Conservation (phyloP, 2,113 vertebrate genomes). For the Vombatus ursinus region DNA sequence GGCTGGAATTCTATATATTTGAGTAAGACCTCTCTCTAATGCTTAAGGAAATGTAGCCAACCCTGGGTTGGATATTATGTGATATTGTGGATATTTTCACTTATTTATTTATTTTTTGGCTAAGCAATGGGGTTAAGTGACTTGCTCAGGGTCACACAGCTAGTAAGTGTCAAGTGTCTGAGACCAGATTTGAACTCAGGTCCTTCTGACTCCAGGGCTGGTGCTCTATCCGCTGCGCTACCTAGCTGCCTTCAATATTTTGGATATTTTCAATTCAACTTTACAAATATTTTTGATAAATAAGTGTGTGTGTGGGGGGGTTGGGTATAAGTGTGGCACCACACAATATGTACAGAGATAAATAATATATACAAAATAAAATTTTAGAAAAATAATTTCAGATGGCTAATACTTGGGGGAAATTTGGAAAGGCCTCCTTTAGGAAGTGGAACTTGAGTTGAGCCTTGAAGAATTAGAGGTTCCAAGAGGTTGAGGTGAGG, state of each 20-base stretch:
- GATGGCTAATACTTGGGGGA: not conserved
- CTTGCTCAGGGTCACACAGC: too few species aligned
- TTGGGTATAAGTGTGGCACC: not conserved
- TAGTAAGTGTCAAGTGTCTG: too few species aligned
- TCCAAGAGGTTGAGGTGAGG: not conserved
- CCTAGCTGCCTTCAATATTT: not conserved
- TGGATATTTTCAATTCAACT: not conserved
- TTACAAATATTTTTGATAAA: not conserved
- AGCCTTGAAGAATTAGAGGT: not conserved
- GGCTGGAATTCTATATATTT: not conserved
- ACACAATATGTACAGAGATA: not conserved
- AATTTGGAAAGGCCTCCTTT: not conserved
- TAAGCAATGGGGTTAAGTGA: too few species aligned
- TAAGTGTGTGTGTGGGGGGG: not conserved
- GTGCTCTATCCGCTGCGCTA: too few species aligned
- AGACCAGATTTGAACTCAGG: too few species aligned
- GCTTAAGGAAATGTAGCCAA: not conserved
- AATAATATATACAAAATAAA: not conserved
- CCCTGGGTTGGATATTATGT: not conserved
- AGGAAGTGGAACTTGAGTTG: not conserved
- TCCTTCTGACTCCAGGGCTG: too few species aligned
- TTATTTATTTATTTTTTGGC: too few species aligned
- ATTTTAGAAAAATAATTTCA: not conserved
- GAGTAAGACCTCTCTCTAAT: not conserved
- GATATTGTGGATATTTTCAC: not conserved